Percentiles rank a stretch among this genome's conserved stretches.
phyloP scores from a whole-genome alignment of 2,113 vertebrate species.

The Xiphophorus hellerii region DNA sequence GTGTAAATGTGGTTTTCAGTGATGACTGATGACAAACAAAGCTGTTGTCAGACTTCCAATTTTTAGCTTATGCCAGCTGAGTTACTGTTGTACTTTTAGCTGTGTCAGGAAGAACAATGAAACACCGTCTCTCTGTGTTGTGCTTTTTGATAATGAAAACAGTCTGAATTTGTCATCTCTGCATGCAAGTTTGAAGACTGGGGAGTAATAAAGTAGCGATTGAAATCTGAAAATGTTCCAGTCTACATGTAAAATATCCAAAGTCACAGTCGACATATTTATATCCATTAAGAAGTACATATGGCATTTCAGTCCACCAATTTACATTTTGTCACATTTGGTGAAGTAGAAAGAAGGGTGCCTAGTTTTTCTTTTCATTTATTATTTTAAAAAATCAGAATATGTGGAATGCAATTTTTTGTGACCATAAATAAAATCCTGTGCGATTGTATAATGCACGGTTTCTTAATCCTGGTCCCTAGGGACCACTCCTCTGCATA shows the following conservation, averaged over 20 bases:
- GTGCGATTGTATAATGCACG: not conserved
- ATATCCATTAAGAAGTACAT: not conserved
- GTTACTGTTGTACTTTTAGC: conserved; percentile 16
- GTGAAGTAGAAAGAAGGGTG: not conserved
- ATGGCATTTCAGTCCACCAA: not conserved
- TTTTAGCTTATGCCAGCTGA: conserved; percentile 22
- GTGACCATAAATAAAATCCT: not conserved
- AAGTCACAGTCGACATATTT: not conserved
- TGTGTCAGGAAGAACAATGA: conserved; percentile 10
- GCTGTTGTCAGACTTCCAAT: conserved; percentile 31
- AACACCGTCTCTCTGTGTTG: conserved; percentile 3
- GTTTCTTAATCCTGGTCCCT: no score
- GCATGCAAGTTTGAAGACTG: not conserved
- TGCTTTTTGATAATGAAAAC: not conserved
- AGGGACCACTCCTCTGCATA: no score
- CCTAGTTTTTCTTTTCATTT: not conserved
- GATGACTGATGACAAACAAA: conserved; percentile 48
- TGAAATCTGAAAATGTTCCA: not conserved
- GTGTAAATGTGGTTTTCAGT: conserved; percentile 47
- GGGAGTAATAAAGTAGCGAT: not conserved
- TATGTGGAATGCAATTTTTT: not conserved
- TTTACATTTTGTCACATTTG: not conserved
- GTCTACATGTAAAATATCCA: not conserved
- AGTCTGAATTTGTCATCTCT: not conserved
- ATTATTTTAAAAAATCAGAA: not conserved